These are phyloP conservation scores for Lumbricus terrestris DNA, from an alignment of 2,888 invertebrate genomes.

Conservation along the genomic window DNA sequence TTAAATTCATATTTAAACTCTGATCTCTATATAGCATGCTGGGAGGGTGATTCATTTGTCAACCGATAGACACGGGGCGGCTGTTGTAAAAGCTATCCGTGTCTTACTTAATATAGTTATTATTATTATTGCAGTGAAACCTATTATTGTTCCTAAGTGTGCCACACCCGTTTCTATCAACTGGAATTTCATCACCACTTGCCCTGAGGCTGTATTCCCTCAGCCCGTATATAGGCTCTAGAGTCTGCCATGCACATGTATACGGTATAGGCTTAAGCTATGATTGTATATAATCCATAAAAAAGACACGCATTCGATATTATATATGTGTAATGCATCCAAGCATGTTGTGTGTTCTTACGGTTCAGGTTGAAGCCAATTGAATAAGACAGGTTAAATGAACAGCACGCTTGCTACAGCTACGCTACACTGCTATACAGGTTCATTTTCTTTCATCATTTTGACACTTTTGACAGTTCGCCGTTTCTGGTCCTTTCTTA, in stretches of 20 bases:
- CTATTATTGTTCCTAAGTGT: background rate
- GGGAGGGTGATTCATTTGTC: background rate
- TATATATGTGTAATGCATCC: background rate
- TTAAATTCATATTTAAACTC: background rate
- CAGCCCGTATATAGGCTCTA: background rate
- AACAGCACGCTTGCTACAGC: background rate
- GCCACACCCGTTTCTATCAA: background rate
- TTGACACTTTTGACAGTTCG: background rate
- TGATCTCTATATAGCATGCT: too few relatives aligned
- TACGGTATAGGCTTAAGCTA: background rate
- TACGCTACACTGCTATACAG: too few relatives aligned
- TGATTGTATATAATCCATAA: background rate
- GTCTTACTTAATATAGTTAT: background rate
- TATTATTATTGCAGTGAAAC: background rate
- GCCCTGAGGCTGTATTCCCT: background rate
- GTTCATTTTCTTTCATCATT: background rate
- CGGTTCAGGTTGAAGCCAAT: background rate
- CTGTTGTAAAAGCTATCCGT: background rate
- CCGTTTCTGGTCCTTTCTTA: background rate
- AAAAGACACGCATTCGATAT: background rate
- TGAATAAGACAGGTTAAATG: background rate
- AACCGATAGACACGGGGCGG: background rate
- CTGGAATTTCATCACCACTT: background rate
- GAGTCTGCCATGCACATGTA: background rate
- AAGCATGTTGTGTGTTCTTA: background rate